Base-by-base conservation (phyloP, 1,140 invertebrate species). In the Phymastichus coffea region DNA sequence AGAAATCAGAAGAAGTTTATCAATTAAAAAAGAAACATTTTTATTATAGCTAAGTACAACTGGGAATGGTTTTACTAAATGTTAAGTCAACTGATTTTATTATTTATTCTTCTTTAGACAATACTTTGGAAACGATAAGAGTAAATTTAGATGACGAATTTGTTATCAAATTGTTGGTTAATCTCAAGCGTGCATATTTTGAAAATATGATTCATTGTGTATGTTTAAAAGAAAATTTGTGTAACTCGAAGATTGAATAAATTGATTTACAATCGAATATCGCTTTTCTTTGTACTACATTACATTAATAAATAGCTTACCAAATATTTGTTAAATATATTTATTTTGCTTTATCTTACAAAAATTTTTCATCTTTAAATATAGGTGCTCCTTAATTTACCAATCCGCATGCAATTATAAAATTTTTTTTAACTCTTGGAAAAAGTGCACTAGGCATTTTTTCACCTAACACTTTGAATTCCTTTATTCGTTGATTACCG, bases 31-130 rank as follows among this genome's bases (percentile, higher is more conserved):
- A 62, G 25, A 64, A 62, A 38, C 56, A 64, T 44, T 2, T 15
- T 17, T 66, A 66, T 28, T 64, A 64, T 51, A 51, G 56, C 22
- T 52, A 62, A 51, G 26, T 66, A 40, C 62, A 64, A 41, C 10
- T 64, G 10, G 62, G 59, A 0, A 64, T 66, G 62, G 56, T 57
- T 1, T 23, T 64, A 33, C 58, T 66, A 41, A 60, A 59, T 59
- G 38, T 43, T 35, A 19, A 30, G 6, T 2, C 2, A 8, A 26
- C 19, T n/a, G 40, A 51, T 44, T 44, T 40, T 15, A 35, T 44
- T 14, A 47, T 37, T 46, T 46, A 58, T 30, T 25, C 12, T 35
- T 40, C 28, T 33, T 33, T 6, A 7, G 28, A 33, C 12, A 33
- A 33, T 33, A 12, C 6, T 7, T 6, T 33, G 12, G 6, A 7